A percentile compares a stretch with the other conserved stretches of the same genome.
Conservation (phyloP, 2,113 vertebrate species). For the Limnothrissa miodon region DNA sequence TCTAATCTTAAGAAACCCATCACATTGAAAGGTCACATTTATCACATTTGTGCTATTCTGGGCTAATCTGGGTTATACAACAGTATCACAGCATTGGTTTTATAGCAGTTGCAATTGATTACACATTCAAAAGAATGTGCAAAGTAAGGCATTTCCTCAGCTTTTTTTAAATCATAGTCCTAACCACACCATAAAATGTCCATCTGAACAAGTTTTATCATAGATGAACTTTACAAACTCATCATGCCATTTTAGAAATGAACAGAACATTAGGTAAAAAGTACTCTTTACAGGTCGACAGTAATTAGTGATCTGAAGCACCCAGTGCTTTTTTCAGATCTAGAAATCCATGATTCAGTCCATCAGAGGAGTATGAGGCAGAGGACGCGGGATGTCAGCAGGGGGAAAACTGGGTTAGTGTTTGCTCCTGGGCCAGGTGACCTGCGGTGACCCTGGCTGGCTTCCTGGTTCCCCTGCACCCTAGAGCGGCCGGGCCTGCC, state of each 20-base stretch:
- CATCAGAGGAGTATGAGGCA: background rate
- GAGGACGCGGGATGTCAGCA: slow-evolving; percentile 25
- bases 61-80: too few relatives aligned
- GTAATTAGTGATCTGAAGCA: background rate
- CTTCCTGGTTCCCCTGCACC: slow-evolving; percentile 56
- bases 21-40: too few relatives aligned
- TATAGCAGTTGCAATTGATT: too few relatives aligned
- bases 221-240: background rate
- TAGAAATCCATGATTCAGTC: background rate
- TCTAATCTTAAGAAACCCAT: too few relatives aligned
- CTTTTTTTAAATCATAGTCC: background rate
- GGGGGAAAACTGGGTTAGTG: slow-evolving; percentile 67
- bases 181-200: background rate
- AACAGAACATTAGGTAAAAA: background rate
- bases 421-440: slow-evolving; percentile 71
- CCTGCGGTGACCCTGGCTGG: slow-evolving; percentile 63
- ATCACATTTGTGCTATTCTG: too few relatives aligned
- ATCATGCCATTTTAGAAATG: background rate
- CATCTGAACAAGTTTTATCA: background rate
- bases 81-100: too few relatives aligned
- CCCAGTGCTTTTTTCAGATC: background rate
- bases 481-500: slow-evolving; percentile 47
- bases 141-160: background rate
- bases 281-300: too few relatives aligned
- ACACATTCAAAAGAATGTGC: background rate